These are phyloP conservation scores for Pachydiplax longipennis DNA, from an alignment of 2,888 invertebrate species.

Conservation along the genomic window DNA sequence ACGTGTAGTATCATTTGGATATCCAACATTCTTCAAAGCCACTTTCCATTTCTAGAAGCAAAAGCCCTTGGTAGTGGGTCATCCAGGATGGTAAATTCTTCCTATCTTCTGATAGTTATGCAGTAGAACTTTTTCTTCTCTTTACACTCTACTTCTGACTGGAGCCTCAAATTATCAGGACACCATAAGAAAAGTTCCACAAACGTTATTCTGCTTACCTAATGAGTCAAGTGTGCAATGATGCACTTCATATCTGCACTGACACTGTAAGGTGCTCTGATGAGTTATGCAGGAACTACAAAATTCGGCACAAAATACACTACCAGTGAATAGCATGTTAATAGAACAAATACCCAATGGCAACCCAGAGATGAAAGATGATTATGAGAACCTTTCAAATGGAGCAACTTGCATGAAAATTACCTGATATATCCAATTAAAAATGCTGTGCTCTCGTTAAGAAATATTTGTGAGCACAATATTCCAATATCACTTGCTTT, in stretches of 20 bases:
- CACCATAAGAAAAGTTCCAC: conserved; percentile 37
- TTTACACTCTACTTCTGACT: too few species aligned
- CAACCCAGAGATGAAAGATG: conserved; percentile 1
- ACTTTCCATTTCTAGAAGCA: background rate
- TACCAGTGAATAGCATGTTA: background rate
- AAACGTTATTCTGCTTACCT: conserved; percentile 14
- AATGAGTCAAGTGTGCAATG: conserved; percentile 19
- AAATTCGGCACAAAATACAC: conserved; percentile 35
- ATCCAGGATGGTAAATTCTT: background rate
- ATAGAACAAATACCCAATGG: background rate
- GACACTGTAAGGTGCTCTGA: conserved; percentile 40
- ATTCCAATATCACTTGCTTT: conserved; percentile 31
- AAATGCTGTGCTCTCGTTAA: conserved; percentile 8
- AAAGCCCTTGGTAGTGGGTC: background rate
- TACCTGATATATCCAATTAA: conserved; percentile 18
- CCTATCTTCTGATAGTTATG: too few species aligned
- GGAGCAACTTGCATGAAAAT: background rate
- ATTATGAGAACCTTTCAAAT: background rate
- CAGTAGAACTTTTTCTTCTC: too few species aligned
- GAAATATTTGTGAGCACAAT: conserved; percentile 25
- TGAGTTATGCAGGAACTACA: conserved; percentile 35
- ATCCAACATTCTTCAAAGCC: background rate
- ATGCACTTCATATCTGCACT: conserved; percentile 38
- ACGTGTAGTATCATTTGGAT: background rate
- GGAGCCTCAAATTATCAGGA: background rate